phyloP scores from a whole-genome alignment of 2,888 invertebrate genomes.

The Platycnemis pennipes region DNA sequence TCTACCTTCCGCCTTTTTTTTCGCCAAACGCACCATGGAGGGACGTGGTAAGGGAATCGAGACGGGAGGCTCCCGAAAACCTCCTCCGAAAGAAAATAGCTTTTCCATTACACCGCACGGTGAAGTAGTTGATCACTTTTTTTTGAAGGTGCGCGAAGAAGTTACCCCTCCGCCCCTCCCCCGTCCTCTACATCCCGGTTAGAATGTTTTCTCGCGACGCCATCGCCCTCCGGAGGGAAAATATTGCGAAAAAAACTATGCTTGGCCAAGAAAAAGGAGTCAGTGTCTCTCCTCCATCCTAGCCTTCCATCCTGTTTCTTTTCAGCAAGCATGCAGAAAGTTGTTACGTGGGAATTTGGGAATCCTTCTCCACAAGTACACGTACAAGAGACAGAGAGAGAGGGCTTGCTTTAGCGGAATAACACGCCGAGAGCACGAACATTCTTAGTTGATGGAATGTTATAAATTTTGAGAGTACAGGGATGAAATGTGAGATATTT shows the following conservation, averaged over 20 bases:
- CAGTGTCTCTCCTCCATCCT: neutral
- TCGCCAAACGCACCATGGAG: neutral
- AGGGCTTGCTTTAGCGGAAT: no score
- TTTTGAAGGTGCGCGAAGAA: slow-evolving; percentile 4
- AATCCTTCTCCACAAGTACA: neutral
- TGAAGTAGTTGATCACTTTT: slow-evolving; percentile 46
- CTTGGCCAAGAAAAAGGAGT: neutral
- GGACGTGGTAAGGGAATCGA: neutral
- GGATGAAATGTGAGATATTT: no score
- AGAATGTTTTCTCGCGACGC: neutral
- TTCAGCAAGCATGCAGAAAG: neutral
- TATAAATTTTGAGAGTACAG: no score
- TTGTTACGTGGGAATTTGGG: neutral
- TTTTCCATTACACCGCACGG: slow-evolving; percentile 62
- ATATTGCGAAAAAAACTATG: neutral
- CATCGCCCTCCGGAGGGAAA: neutral
- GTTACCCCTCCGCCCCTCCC: neutral
- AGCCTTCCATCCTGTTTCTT: neutral
- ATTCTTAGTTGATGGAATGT: no score
- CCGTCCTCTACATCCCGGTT: neutral
- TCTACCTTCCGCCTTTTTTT: neutral
- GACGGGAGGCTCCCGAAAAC: neutral
- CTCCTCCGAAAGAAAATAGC: slow-evolving; percentile 53
- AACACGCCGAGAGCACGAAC: no score
- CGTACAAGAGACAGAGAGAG: no score